Base-by-base conservation (phyloP, 92 coral and sea anemone species). In the Chrysogorgia sp. region DNA sequence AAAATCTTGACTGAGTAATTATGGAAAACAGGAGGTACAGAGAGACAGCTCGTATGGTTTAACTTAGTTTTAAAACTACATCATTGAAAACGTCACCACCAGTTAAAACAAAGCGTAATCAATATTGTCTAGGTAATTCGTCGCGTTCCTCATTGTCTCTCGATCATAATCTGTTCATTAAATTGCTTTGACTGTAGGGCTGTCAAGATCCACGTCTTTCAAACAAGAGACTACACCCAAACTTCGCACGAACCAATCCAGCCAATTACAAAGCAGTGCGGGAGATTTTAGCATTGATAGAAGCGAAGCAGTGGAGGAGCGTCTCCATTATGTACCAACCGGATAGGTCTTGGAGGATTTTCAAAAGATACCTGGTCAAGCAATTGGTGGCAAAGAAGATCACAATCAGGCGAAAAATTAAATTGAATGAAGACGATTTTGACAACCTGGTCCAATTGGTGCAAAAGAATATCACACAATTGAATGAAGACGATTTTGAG, bases 231-330 rank as follows among this genome's bases (percentile, higher is more conserved):
- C 31, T 86, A 12, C 91, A 84, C 63, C 96, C 96, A 24, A 93
- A 96, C 40, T 89, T 93, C 41, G 89, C 83, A 28, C 89, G 98
- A 12, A 91, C 96, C 15, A 91, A 89, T 79, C 96, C 98, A 19
- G 76, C 89, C 3, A 90, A 91, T 40, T 80, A 87, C 41, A 81
- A 93, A 40, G 90, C 92, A 15, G 84, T 96, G 1, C 88, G 91
- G n/a, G 83, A 89, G 52, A 71, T 91, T 20, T 61, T 86, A 34
- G 72, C 90, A 30, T 85, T 91, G 8, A 76, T 91, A 50, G 89
- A 89, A 40, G 28, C 81, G 28, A 91, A 80, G 49, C 59, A 82
- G 20, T 89, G 96, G 98, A 81, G 79, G 30, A 78, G 90, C 58
- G 90, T 93, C 60, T 91, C 91, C 20, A 87, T 93, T 32, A 86